Conservation (phyloP, 64 coral and sea anemone genomes). For the Porites lutea region DNA sequence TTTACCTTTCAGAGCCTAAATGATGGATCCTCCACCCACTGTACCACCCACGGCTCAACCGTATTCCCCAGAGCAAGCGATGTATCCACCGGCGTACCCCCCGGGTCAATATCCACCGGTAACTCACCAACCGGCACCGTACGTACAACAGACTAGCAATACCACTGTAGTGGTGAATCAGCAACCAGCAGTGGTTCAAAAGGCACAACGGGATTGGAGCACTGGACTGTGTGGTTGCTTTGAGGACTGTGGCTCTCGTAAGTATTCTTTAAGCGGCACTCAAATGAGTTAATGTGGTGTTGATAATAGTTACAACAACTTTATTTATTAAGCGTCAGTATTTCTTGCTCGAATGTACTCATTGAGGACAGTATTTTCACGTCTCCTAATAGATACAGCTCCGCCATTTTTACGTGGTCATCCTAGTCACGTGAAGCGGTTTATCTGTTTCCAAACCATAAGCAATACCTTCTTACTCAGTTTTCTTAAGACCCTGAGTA, state of each 20-base stretch:
- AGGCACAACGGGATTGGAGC: background rate
- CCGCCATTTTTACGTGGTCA: no score
- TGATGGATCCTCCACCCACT: background rate
- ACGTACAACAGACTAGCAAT: background rate
- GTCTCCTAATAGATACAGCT: no score
- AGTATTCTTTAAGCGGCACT: background rate
- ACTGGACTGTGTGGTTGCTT: constrained; percentile 30
- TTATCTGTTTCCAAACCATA: no score
- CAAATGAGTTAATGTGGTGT: background rate
- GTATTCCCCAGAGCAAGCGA: background rate
- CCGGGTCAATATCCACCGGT: background rate
- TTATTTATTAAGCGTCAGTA: no score
- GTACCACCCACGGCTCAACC: background rate
- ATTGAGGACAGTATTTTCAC: no score
- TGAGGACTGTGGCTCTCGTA: no score
- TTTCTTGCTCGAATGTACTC: no score
- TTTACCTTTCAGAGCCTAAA: background rate
- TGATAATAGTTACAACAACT: no score
- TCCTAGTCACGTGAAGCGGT: no score
- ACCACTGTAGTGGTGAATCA: constrained; percentile 18
- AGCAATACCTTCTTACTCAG: no score
- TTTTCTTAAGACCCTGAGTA: no score
- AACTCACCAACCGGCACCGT: background rate
- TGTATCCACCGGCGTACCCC: background rate
- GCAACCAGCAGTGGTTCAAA: background rate